Conservation (phyloP, 2,797 vertebrate genomes). For the Tympanoctomys barrerae region DNA sequence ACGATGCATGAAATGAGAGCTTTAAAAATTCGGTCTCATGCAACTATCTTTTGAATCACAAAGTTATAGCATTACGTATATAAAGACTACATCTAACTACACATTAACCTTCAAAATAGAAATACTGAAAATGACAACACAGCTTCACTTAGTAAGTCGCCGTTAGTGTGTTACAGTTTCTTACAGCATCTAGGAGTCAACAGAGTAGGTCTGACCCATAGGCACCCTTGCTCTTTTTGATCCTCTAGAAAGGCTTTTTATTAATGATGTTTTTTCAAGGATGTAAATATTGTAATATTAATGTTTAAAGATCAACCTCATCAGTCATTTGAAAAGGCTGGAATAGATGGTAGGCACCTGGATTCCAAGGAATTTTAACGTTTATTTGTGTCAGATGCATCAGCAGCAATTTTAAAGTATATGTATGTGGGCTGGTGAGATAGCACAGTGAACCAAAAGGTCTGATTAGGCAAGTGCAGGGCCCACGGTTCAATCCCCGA, state of each 20-base stretch:
- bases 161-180: not conserved
- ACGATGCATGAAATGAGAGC: not conserved
- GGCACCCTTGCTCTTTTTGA: no score
- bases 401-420: not conserved
- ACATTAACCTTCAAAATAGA: conserved; percentile 41
- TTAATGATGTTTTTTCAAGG: not conserved
- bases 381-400: not conserved
- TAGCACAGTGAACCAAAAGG: no score
- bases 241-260: not conserved
- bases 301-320: not conserved
- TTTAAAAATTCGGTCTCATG: not conserved
- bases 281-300: not conserved
- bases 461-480: no score
- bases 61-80: not conserved
- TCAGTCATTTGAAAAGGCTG: not conserved
- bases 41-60: conserved; percentile 26
- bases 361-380: not conserved
- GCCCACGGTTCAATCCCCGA: no score
- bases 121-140: not conserved
- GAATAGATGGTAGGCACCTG: not conserved
- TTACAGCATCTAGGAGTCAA: conserved; percentile 4
- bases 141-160: not conserved
- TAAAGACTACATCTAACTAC: not conserved
- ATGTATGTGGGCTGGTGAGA: not conserved
- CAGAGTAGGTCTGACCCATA: not conserved